These are phyloP conservation scores for Tinamus major DNA, from an alignment of 2,797 vertebrate genomes.

Conservation along the genomic window DNA sequence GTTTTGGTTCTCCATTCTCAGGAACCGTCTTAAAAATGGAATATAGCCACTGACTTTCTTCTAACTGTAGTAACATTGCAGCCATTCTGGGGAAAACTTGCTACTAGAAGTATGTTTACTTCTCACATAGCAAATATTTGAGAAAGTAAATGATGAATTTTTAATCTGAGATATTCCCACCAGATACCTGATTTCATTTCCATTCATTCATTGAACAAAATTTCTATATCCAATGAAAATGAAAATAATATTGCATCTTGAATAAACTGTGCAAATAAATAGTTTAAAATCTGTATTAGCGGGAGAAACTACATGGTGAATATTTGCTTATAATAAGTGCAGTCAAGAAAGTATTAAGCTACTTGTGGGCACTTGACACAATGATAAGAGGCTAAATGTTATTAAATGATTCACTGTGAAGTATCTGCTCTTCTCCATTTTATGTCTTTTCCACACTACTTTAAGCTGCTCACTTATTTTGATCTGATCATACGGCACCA, in stretches of 20 bases:
- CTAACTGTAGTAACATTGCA: background rate
- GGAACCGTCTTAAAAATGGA: background rate
- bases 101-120: background rate
- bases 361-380: background rate
- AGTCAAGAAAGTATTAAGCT: background rate
- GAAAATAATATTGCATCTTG: background rate
- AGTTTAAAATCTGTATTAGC: background rate
- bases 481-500: background rate
- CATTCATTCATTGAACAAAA: background rate
- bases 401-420: background rate
- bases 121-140: background rate
- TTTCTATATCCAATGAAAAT: background rate
- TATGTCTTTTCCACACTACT: background rate
- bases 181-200: background rate
- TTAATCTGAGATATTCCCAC: background rate
- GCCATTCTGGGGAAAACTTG: background rate
- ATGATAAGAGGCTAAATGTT: background rate
- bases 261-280: background rate
- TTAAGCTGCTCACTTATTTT: background rate
- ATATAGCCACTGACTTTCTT: background rate
- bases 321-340: background rate
- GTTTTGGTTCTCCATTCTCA: background rate
- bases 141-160: constrained; percentile 18
- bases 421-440: background rate
- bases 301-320: background rate